Conservation (phyloP, 2,113 vertebrate genomes). For the Cinclus cinclus region DNA sequence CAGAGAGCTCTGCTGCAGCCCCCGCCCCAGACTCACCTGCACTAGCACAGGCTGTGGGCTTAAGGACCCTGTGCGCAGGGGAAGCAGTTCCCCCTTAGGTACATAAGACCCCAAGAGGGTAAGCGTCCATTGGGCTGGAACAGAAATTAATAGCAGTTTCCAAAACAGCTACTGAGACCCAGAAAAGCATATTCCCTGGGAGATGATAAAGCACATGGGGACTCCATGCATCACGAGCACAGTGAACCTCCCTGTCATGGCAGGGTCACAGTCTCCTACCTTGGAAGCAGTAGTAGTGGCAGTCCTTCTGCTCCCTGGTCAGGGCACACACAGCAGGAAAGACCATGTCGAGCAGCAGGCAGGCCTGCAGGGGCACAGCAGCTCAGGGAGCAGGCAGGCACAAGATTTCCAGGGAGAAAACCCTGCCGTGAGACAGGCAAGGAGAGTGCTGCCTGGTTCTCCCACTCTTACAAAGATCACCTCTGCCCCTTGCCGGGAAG, state of each 20-base stretch:
- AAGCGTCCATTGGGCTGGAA: neutral
- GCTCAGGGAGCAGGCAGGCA: accelerated
- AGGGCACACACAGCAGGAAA: conserved; percentile 75
- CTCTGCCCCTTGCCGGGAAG: neutral
- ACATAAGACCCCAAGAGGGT: neutral
- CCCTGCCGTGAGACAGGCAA: accelerated
- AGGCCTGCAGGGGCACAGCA: conserved; percentile 37
- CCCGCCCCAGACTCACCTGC: accelerated
- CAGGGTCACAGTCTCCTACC: conserved; percentile 48
- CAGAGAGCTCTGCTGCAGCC: neutral
- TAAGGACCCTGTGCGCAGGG: neutral
- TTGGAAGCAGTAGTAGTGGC: conserved; percentile 84
- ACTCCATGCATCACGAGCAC: accelerated
- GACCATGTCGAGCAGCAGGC: conserved; percentile 77
- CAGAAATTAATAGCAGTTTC: neutral
- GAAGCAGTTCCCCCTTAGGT: neutral
- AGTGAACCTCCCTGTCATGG: accelerated
- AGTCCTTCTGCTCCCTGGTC: conserved; percentile 77
- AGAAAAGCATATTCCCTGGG: neutral
- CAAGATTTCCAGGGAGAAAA: neutral
- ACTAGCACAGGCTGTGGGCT: accelerated
- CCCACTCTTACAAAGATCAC: neutral
- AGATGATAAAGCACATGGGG: accelerated
- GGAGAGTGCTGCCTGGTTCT: neutral
- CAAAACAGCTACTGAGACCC: neutral